A percentile compares a stretch with the other conserved stretches of the same genome.
These are phyloP conservation scores for Merops nubicus DNA, from an alignment of 2,113 vertebrate species.

Conservation along the genomic window DNA sequence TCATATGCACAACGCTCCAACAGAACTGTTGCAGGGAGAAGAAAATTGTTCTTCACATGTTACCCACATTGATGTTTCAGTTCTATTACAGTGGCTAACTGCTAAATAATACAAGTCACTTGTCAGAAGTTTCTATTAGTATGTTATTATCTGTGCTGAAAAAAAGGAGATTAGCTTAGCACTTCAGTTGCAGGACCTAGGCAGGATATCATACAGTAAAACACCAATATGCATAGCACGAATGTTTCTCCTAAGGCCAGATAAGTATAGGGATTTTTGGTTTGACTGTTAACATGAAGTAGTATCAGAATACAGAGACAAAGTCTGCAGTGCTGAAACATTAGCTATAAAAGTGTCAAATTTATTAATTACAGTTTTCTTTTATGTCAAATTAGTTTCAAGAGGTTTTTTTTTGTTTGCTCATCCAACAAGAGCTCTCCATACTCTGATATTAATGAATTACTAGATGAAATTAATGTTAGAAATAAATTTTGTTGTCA, in stretches of 20 bases:
- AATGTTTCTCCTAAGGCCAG: neutral
- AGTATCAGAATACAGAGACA: neutral
- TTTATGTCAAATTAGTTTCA: neutral
- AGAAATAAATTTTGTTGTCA: neutral
- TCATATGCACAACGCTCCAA: neutral
- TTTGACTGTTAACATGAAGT: neutral
- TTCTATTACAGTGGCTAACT: slow-evolving; percentile 39
- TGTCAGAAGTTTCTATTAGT: slow-evolving; percentile 7
- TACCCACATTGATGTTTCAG: neutral
- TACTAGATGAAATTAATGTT: neutral
- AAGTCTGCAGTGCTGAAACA: neutral
- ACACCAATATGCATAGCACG: neutral
- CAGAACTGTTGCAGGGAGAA: neutral
- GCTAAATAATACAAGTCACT: slow-evolving; percentile 12
- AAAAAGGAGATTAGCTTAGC: neutral
- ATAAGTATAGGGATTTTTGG: neutral
- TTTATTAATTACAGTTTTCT: neutral
- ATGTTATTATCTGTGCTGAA: neutral
- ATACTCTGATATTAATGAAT: neutral
- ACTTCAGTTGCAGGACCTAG: neutral
- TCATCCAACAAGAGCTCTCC: neutral
- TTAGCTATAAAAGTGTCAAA: neutral
- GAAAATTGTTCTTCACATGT: neutral
- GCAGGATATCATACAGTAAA: neutral
- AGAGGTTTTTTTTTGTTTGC: neutral